Percentiles rank a stretch among this genome's conserved stretches.
Evolutionary conservation across 2,888 invertebrate genomes (phyloP).

Genomic region (Helicoverpa assulta): DNA sequence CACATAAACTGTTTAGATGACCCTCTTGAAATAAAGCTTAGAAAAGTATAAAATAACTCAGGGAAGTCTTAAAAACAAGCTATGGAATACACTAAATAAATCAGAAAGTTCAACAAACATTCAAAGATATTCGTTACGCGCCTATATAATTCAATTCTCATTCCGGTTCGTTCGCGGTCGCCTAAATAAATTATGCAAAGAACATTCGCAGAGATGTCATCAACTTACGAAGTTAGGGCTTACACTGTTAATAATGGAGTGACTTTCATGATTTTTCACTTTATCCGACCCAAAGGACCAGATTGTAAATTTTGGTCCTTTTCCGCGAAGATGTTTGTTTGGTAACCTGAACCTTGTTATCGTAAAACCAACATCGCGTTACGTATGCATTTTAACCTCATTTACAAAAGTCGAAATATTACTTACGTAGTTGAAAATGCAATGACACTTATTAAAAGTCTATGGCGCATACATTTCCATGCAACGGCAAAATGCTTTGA

Average conservation of each 20-base stretch:
- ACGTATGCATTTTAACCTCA: no score
- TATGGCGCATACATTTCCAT: background rate
- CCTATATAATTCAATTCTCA: conserved; percentile 54
- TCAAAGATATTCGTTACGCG: conserved; percentile 34
- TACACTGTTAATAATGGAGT: conserved; percentile 44
- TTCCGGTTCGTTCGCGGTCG: conserved; percentile 31
- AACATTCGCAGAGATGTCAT: conserved; percentile 41
- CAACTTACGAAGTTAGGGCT: conserved; percentile 32
- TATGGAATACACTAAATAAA: conserved; percentile 18
- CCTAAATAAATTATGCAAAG: conserved; percentile 54
- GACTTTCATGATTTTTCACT: conserved; percentile 30
- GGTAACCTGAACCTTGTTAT: background rate
- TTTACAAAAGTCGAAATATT: background rate
- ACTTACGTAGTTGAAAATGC: background rate
- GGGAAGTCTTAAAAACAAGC: background rate
- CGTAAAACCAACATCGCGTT: background rate
- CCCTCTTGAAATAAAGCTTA: no score
- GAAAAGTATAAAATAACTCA: no score
- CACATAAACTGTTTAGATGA: no score
- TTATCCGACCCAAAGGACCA: conserved; percentile 12
- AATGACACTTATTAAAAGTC: background rate
- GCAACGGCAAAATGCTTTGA: background rate
- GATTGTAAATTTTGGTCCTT: conserved; percentile 15
- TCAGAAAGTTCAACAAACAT: conserved; percentile 12
- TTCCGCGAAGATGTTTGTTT: background rate